Evolutionary conservation across 2,888 invertebrate species (phyloP).

Genomic region (Abrostola triplasia): DNA sequence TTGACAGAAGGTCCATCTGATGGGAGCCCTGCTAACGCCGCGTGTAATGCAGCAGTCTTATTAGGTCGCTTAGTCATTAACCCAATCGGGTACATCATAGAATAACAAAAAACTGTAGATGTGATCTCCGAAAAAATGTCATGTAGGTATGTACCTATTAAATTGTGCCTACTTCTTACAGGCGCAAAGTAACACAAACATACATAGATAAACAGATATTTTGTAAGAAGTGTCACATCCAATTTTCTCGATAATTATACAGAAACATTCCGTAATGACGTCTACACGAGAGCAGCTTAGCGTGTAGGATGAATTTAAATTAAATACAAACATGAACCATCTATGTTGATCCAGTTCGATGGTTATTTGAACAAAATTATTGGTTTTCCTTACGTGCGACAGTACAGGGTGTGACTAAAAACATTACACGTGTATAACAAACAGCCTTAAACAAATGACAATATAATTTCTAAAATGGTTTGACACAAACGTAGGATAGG

Average conservation of each 20-base stretch:
- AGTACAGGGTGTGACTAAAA: not conserved
- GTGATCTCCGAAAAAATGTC: not conserved
- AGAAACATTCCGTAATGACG: conserved; percentile 49
- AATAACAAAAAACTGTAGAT: not conserved
- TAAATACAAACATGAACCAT: conserved; percentile 52
- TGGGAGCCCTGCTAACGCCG: too few relatives aligned
- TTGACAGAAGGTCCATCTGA: too few relatives aligned
- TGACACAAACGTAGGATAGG: too few relatives aligned
- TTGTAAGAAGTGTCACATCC: conserved; percentile 4
- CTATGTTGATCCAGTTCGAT: conserved; percentile 44
- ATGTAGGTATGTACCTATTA: not conserved
- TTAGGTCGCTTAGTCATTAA: not conserved
- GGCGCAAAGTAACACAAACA: not conserved
- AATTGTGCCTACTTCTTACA: too few relatives aligned
- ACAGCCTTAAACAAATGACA: too few relatives aligned
- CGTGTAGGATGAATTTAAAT: conserved; percentile 48
- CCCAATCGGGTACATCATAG: not conserved
- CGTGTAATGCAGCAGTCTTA: too few relatives aligned
- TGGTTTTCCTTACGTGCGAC: conserved; percentile 32
- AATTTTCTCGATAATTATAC: conserved; percentile 36
- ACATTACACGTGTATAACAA: too few relatives aligned
- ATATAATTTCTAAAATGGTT: too few relatives aligned
- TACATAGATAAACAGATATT: not conserved
- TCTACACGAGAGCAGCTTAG: conserved; percentile 37
- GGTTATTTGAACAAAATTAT: conserved; percentile 55